Conservation (phyloP, 1,140 invertebrate species). For the Cotesia chilonis region DNA sequence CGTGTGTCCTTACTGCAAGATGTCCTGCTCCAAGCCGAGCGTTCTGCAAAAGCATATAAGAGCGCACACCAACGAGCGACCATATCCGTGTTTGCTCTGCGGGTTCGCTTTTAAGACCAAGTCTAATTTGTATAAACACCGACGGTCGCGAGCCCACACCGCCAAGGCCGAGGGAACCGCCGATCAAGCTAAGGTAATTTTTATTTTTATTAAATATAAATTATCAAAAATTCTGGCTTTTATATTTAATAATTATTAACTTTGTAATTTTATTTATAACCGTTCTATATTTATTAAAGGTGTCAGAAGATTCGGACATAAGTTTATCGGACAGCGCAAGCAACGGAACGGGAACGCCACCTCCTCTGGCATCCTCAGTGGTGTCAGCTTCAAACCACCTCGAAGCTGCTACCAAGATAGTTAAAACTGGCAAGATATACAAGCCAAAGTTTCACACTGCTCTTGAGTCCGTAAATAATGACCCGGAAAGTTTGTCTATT, state of each 20-base stretch:
- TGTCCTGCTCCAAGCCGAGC: constrained; percentile 91
- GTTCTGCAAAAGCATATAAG: constrained; percentile 93
- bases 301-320: constrained; percentile 62
- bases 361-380: constrained; percentile 46
- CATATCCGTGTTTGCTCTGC: constrained; percentile 87
- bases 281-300: constrained; percentile 39
- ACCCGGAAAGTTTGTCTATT: constrained; percentile 48
- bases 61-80: constrained; percentile 91
- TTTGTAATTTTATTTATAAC: constrained; percentile 5
- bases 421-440: constrained; percentile 73
- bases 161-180: constrained; percentile 70
- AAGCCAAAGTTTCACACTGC: constrained; percentile 83
- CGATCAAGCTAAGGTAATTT: constrained; percentile 64
- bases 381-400: constrained; percentile 46
- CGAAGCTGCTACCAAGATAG: constrained; percentile 46
- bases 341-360: constrained; percentile 60
- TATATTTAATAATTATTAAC: too few species aligned
- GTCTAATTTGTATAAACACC: constrained; percentile 93
- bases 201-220: not conserved
- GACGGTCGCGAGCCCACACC: constrained; percentile 82
- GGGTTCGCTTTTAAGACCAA: constrained; percentile 94
- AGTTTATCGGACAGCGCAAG: constrained; percentile 62
- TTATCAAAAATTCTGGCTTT: not conserved
- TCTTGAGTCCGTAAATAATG: constrained; percentile 62
- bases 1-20: constrained; percentile 86